phyloP scores from a whole-genome alignment of 1,140 invertebrate species.

The Calliphora vicina region DNA sequence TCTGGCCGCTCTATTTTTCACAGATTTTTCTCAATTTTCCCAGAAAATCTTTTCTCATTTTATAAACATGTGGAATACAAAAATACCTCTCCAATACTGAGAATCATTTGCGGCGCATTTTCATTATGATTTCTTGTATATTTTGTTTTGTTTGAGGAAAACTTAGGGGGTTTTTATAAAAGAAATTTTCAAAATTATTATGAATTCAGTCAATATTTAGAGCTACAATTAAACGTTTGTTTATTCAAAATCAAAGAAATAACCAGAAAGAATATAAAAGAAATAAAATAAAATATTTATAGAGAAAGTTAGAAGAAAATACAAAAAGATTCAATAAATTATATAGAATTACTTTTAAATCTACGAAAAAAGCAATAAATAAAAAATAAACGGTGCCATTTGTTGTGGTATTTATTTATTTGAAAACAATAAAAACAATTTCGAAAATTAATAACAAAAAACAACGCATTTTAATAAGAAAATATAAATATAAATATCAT shows the following conservation, averaged over 20 bases:
- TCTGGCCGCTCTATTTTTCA: too few species aligned
- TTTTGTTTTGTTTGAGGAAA: not conserved
- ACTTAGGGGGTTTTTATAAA: slow-evolving; percentile 17
- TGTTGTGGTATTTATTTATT: slow-evolving; percentile 29
- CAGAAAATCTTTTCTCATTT: too few species aligned
- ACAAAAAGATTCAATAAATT: not conserved
- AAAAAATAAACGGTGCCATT: slow-evolving; percentile 8
- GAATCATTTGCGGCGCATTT: not conserved
- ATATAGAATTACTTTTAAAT: not conserved
- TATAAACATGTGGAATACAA: not conserved
- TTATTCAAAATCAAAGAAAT: not conserved
- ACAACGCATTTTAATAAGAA: not conserved
- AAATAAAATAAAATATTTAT: not conserved
- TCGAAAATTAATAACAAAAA: not conserved
- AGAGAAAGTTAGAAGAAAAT: not conserved
- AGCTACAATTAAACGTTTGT: slow-evolving; percentile 20
- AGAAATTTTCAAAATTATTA: slow-evolving; percentile 34
- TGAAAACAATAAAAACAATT: not conserved
- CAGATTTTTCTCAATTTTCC: not conserved
- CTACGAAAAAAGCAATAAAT: slow-evolving; percentile 20
- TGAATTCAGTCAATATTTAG: slow-evolving; percentile 31
- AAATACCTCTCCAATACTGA: not conserved
- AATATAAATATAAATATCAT: not conserved
- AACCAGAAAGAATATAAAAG: not conserved
- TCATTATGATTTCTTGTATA: not conserved